Conservation (phyloP, 2,888 invertebrate species). For the Conchocele bisecta region DNA sequence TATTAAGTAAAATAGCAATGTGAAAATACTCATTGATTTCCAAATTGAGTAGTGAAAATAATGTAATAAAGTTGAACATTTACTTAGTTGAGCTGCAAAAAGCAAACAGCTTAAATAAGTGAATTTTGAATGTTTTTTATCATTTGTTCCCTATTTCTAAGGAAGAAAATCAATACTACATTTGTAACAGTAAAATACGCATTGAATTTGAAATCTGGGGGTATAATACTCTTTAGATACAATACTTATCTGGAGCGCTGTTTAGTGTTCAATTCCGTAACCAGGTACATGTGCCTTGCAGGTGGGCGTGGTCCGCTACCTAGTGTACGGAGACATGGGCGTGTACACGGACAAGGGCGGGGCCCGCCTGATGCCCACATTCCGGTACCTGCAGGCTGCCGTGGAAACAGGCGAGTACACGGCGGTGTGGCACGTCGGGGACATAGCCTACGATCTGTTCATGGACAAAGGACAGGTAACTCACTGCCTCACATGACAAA, state of each 20-base stretch:
- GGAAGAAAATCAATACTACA: too few relatives aligned
- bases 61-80: too few relatives aligned
- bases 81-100: background rate
- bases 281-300: constrained; percentile 27
- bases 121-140: too few relatives aligned
- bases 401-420: constrained; percentile 56
- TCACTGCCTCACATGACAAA: too few relatives aligned
- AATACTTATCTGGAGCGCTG: too few relatives aligned
- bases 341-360: constrained; percentile 69
- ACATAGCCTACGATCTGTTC: constrained; percentile 71
- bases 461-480: constrained; percentile 64
- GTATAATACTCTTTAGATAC: too few relatives aligned
- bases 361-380: constrained; percentile 41
- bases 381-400: constrained; percentile 56
- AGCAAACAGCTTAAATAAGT: background rate
- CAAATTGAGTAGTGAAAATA: too few relatives aligned
- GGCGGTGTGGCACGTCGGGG: constrained; percentile 73
- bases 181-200: too few relatives aligned
- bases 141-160: too few relatives aligned
- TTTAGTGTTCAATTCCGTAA: background rate
- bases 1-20: too few relatives aligned
- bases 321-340: constrained; percentile 73
- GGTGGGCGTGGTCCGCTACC: constrained; percentile 58
- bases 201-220: too few relatives aligned
- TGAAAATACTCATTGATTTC: too few relatives aligned